phyloP scores from a whole-genome alignment of 1,140 invertebrate species.

The Camponotus floridanus region DNA sequence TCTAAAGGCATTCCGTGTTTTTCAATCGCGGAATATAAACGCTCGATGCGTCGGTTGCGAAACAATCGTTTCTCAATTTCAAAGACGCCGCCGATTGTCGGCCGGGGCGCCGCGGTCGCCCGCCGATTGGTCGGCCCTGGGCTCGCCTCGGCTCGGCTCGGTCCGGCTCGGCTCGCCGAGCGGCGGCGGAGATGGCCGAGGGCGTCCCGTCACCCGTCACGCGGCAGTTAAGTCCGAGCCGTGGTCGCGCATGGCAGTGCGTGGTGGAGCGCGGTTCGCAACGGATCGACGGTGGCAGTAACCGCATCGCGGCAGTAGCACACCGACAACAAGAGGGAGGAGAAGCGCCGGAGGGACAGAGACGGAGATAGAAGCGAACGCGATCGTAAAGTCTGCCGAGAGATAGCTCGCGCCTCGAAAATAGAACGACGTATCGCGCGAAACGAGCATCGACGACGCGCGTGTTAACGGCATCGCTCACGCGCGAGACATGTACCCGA shows the following conservation, averaged over 20 bases:
- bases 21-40: neutral
- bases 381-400: slow-evolving; percentile 1
- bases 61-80: neutral
- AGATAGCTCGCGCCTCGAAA: slow-evolving; percentile 41
- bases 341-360: neutral
- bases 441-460: slow-evolving; percentile 4
- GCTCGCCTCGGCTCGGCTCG: neutral
- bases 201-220: slow-evolving; percentile 5
- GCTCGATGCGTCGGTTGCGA: neutral
- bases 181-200: slow-evolving; percentile 65
- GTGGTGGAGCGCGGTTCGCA: slow-evolving; percentile 65
- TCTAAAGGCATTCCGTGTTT: neutral
- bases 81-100: neutral
- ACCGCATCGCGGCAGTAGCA: slow-evolving; percentile 14
- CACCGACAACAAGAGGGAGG: neutral
- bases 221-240: slow-evolving; percentile 69
- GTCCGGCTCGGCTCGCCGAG: neutral
- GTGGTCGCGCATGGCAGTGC: slow-evolving; percentile 63
- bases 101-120: slow-evolving; percentile 31
- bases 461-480: slow-evolving; percentile 15
- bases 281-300: slow-evolving; percentile 37
- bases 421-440: slow-evolving; percentile 40
- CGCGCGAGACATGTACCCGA: slow-evolving; percentile 65
- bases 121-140: slow-evolving; percentile 46
- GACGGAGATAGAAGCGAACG: neutral